Evolutionary conservation across 2,888 invertebrate species (phyloP), one percentile per base, ranked within the genome.

Genomic region (Lepetodrilus schrolli): DNA sequence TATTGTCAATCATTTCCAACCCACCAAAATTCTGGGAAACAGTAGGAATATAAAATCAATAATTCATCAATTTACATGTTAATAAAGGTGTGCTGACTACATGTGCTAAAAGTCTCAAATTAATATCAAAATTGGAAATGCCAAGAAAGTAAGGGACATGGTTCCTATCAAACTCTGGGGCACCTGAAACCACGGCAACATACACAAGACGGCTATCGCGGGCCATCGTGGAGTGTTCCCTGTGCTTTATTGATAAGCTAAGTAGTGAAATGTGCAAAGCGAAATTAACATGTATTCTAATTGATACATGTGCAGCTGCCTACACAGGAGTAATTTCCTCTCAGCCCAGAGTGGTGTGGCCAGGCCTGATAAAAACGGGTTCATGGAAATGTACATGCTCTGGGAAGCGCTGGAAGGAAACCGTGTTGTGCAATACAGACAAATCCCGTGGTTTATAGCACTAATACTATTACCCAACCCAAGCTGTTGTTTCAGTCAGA

Each of bases 271-370:
- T 58, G 58, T 58, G 58, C 58, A 58, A 58, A 26, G 13, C 30
- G 17, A 58, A 58, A 58, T 58, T 58, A 58, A 58, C 58, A 58
- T 30, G 30, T 58, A 30, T 70, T 49, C 49, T 70, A 70, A 70
- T 70, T 70, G 70, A 70, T 70, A 70, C 30, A 49, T 30, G 70
- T 50, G 70, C 70, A 70, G 50, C 70, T 70, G 70, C 21, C 37
- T n/a, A 50, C 50, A 70, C 20, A 20, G 4, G 36, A 34, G 70
- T 50, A 70, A 70, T 70, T 70, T 70, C 70, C 70, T 26, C 26
- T n/a, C 26, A 10, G 23, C 51, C 34, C 43, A n/a, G 17, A 58
- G 26, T 34, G 34, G 34, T 34, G 30, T 58, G 58, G 58, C 23
- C 30, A 10, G 58, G 10, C n/a, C 34, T 58, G 58, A 58, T 58